Conservation (phyloP, 2,888 invertebrate genomes). For the Ptilodon capucinus region DNA sequence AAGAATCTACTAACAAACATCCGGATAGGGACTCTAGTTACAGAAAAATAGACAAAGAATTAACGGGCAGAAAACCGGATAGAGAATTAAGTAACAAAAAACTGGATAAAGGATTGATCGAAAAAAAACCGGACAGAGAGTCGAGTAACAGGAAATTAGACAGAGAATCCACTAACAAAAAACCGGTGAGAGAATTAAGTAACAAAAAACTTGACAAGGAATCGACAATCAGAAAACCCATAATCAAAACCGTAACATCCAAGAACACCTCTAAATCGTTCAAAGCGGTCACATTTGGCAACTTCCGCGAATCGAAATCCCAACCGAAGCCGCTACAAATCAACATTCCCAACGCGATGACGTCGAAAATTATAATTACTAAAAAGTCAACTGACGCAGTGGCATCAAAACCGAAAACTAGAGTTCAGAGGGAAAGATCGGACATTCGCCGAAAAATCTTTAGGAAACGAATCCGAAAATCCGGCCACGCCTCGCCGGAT, state of each 20-base stretch:
- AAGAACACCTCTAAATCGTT: constrained; percentile 38
- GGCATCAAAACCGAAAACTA: constrained; percentile 10
- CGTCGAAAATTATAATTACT: constrained; percentile 7
- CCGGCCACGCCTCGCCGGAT: not conserved
- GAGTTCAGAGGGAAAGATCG: constrained; percentile 10
- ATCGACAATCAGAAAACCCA: constrained; percentile 27
- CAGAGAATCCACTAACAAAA: not conserved
- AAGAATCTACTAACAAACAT: not conserved
- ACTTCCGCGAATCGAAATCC: constrained; percentile 44
- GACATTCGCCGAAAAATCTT: not conserved
- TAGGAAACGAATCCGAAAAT: not conserved
- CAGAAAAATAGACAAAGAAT: not conserved
- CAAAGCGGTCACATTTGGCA: constrained; percentile 49
- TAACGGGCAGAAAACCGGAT: not conserved
- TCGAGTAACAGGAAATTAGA: not conserved
- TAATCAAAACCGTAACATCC: constrained; percentile 46
- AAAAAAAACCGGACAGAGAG: not conserved
- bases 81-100: not conserved
- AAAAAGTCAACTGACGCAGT: constrained; percentile 20
- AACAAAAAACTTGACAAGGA: constrained; percentile 13
- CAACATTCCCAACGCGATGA: constrained; percentile 37
- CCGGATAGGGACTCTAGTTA: not conserved
- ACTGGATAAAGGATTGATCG: not conserved
- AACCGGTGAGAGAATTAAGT: no score
- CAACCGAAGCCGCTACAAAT: constrained; percentile 38